Percentiles rank a stretch among this genome's conserved stretches.
phyloP scores from a whole-genome alignment of 1,140 invertebrate genomes.

The Anagrus nilaparvatae region DNA sequence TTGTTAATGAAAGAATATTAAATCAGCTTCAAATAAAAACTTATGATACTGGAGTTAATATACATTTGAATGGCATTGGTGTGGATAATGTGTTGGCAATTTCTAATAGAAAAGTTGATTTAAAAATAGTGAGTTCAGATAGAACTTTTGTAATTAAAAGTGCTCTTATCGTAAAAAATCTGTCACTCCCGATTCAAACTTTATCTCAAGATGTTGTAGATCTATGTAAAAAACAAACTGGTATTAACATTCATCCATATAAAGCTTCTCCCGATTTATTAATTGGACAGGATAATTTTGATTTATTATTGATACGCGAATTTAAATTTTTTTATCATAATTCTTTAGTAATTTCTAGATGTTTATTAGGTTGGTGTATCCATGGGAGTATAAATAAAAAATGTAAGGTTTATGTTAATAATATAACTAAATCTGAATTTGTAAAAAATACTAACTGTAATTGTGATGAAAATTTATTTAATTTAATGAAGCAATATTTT shows the following conservation, averaged over 20 bases:
- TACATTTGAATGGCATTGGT: background rate
- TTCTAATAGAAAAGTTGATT: background rate
- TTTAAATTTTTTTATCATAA: background rate
- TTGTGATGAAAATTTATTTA: background rate
- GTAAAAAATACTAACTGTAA: background rate
- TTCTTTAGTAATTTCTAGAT: background rate
- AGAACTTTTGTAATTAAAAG: background rate
- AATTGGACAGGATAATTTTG: conserved; percentile 1
- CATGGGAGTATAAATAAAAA: background rate
- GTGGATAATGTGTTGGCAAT: background rate
- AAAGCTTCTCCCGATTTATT: background rate
- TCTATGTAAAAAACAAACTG: background rate
- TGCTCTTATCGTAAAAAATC: background rate
- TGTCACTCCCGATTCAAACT: background rate
- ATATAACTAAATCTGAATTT: background rate
- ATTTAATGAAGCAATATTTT: conserved; percentile 1
- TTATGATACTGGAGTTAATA: background rate
- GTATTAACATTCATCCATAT: background rate
- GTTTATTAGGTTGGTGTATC: conserved; percentile 1
- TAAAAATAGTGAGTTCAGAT: background rate
- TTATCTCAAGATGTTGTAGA: background rate
- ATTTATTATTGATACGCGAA: background rate
- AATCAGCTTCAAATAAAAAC: background rate
- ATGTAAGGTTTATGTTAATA: background rate
- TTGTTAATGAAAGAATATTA: background rate